Evolutionary conservation across 64 coral and sea anemone genomes (phyloP).

Genomic region (Anthopleura sola): DNA sequence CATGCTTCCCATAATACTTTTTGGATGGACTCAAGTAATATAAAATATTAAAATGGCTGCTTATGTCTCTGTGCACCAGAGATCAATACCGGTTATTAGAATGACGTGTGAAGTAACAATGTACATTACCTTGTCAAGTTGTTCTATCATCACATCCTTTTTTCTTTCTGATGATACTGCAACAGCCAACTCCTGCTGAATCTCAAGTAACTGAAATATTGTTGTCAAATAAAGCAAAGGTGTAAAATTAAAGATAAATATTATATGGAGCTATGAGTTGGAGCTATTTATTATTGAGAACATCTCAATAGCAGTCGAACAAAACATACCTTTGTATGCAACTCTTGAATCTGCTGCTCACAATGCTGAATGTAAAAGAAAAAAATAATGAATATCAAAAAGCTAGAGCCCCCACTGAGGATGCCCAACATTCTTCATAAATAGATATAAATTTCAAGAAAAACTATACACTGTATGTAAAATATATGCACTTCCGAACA

Average conservation of each 20-base stretch:
- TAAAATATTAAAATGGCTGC: no score
- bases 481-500: no score
- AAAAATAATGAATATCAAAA: slow-evolving; percentile 17
- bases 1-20: no score
- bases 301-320: not conserved
- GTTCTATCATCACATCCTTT: slow-evolving; percentile 98
- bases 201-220: slow-evolving; percentile 66
- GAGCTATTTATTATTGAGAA: not conserved
- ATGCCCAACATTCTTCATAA: not conserved
- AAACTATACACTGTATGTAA: no score
- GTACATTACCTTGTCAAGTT: slow-evolving; percentile 99
- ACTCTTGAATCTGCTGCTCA: slow-evolving; percentile 90
- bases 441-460: no score
- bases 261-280: not conserved
- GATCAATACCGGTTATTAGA: no score
- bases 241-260: not conserved
- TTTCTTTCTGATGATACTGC: slow-evolving; percentile 89
- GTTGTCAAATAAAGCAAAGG: not conserved
- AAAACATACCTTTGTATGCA: slow-evolving; percentile 77
- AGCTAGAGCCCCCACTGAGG: no score
- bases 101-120: no score
- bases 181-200: slow-evolving; percentile 87
- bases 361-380: slow-evolving; percentile 66
- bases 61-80: no score
- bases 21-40: not conserved